Evolutionary conservation across 2,888 invertebrate genomes (phyloP).

Genomic region (Dynastes maya): DNA sequence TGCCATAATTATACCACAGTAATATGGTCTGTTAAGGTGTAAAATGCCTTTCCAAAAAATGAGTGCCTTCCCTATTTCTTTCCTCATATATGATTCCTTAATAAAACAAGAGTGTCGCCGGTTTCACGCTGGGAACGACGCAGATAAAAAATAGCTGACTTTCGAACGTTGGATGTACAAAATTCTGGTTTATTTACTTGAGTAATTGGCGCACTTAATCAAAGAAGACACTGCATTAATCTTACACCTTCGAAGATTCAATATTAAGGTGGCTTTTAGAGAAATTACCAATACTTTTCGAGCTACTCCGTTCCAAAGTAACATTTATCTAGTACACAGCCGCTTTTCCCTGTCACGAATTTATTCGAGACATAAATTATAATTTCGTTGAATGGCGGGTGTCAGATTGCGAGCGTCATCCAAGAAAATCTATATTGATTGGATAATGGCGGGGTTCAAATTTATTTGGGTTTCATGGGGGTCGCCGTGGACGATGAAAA

Average conservation of each 20-base stretch:
- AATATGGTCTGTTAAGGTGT: too few species aligned
- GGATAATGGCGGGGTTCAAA: background rate
- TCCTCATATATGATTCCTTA: background rate
- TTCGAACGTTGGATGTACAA: slow-evolving; percentile 23
- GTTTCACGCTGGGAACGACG: background rate
- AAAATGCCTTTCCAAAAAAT: too few species aligned
- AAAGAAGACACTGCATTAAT: slow-evolving; percentile 41
- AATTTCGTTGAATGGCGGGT: slow-evolving; percentile 18
- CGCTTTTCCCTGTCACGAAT: slow-evolving; percentile 20
- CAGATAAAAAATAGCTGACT: slow-evolving; percentile 16
- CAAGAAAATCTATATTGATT: slow-evolving; percentile 7
- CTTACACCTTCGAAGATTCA: slow-evolving; percentile 44
- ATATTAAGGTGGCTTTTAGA: slow-evolving; percentile 45
- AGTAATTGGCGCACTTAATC: slow-evolving; percentile 40
- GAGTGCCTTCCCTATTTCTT: background rate
- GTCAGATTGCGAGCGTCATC: slow-evolving; percentile 12
- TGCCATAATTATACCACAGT: too few species aligned
- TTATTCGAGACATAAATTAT: slow-evolving; percentile 40
- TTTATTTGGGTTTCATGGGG: background rate
- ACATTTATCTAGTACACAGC: slow-evolving; percentile 35
- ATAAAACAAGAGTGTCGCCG: background rate
- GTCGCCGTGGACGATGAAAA: background rate
- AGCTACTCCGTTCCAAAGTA: slow-evolving; percentile 25
- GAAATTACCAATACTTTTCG: slow-evolving; percentile 43
- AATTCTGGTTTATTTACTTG: slow-evolving; percentile 46